Base-by-base conservation (phyloP, 2,797 vertebrate genomes). In the Silurus lanzhouensis region DNA sequence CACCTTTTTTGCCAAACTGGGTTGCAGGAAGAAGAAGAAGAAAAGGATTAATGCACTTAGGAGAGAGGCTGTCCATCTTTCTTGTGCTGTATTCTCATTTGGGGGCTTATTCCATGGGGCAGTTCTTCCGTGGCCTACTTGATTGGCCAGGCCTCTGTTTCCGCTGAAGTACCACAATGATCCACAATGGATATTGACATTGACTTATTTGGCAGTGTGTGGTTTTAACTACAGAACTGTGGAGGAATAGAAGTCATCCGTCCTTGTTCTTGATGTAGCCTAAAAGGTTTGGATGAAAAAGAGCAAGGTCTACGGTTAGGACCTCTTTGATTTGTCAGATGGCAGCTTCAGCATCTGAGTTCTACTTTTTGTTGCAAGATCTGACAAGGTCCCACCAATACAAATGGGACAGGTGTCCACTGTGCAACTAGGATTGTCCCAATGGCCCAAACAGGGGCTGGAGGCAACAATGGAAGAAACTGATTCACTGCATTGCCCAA, bases 21-120 rank as follows among this genome's bases (percentile, higher is more conserved):
- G 52, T 76, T 76, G 52, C 1, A n/a, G 58, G 74, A 57, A 58
- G 10, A 14, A 3, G 5, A 52, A 52, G 48, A 52, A 9, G 48
- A 52, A 52, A 38, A 38, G 38, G 48, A 61, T 61, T 27, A 10
- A 61, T 78, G 76, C 31, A 38, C 19, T 19, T 61, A 44, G 2
- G 57, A 77, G 19, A 78, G 10, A 60, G 57, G 5, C 10, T 44
- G 76, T 61, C 31, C 76, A 78, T 78, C 27, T 76, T 76, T 76
- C 55, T 57, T 57, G 15, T 27, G 9, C 25, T 20, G 52, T 76
- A 25, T 58, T 31, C 14, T 76, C 74, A 76, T 19, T 22, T 61
- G 76, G 75, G 3, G 76, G 31, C 31, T 78, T 78, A 57, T 78
- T 55, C 76, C 76, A 78, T 31, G 17, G 17, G 14, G 52, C 48